Evolutionary conservation across 2,797 vertebrate species (phyloP).

Genomic region (Cercopithecus mitis): DNA sequence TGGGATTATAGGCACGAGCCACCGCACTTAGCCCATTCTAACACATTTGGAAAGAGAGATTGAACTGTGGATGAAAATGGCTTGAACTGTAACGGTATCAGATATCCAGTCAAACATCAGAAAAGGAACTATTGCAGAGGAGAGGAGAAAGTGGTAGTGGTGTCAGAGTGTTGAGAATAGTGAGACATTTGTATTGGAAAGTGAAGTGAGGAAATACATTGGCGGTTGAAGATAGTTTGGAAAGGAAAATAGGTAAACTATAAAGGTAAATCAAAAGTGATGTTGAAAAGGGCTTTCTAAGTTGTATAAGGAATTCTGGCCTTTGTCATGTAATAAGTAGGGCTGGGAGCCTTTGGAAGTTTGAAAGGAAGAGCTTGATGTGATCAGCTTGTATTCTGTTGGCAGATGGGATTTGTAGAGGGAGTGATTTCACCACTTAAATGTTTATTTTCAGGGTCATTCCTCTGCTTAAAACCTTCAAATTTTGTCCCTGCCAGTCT

Average conservation of each 20-base stretch:
- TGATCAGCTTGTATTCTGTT: not conserved
- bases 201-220: not conserved
- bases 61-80: slow-evolving; percentile 5
- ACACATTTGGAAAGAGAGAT: not conserved
- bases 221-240: not conserved
- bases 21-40: not conserved
- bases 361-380: not conserved
- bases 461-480: not conserved
- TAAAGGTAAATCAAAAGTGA: not conserved
- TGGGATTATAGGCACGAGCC: not conserved
- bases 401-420: not conserved
- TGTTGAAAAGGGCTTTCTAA: not conserved
- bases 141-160: not conserved
- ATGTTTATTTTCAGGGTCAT: not conserved
- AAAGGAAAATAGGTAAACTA: slow-evolving; percentile 30
- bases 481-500: not conserved
- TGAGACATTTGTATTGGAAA: not conserved
- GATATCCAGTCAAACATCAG: not conserved
- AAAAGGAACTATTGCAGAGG: not conserved
- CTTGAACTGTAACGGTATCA: slow-evolving; percentile 30
- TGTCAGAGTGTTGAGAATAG: not conserved
- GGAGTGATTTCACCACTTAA: slow-evolving; percentile 16
- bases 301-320: not conserved
- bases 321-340: not conserved
- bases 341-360: not conserved